Evolutionary conservation across 1,140 invertebrate species (phyloP), one percentile per base, ranked within the genome.

Genomic region (Diachasmimorpha longicaudata): DNA sequence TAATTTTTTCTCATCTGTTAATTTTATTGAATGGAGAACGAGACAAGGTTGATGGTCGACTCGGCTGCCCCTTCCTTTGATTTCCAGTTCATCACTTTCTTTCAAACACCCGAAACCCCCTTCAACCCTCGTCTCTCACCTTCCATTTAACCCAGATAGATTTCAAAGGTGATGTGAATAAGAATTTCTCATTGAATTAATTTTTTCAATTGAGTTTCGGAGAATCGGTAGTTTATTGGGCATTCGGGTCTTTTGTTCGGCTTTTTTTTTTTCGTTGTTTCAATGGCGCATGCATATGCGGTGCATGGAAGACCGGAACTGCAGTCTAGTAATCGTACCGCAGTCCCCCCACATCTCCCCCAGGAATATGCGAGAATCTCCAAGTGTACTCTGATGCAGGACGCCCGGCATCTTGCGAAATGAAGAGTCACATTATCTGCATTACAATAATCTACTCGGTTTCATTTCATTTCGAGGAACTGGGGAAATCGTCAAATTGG

Each of bases 241-340:
- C n/a, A 52, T 4, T 52, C 4, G 11, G 4, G 4, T 52, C 14
- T 16, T 55, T 55, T 16, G 19, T 19, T 55, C 14, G 13, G 19
- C 19, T 58, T 6, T 63, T 63, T 63, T 58, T 6, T 63, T 63
- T 63, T 19, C 19, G 14, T 63, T 63, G 11, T 63, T 63, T 63
- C 48, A 55, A 21, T 70, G 42, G 11, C 58, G 46, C 52, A 75
- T 70, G n/a, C 39, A 42, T 13, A 42, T 70, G 48, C 63, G 23
- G 71, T 66, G 25, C 14, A 67, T 46, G 14, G 52, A 48, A 21
- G 42, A 78, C 79, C 82, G 82, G 82, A 83, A 83, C 81, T 83
- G 80, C 82, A 83, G 82, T 83, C 82, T 83, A 83, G 82, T 83
- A 83, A 83, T 52, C 81, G 80, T 80, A 79, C 79, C 73, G n/a